These are phyloP conservation scores for Asbolus verrucosus DNA, from an alignment of 1,140 invertebrate species.

Conservation along the genomic window DNA sequence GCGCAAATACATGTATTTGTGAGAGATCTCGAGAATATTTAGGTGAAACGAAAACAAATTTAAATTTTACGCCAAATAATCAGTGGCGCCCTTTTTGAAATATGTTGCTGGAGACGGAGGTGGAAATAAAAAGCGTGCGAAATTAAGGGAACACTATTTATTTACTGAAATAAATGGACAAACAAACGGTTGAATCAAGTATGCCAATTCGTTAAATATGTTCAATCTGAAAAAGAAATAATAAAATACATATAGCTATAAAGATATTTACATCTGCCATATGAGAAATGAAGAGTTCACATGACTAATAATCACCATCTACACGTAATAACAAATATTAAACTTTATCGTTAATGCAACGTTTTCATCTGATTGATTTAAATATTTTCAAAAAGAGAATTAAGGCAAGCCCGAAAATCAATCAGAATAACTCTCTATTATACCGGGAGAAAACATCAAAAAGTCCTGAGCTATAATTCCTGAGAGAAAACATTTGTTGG, in stretches of 20 bases:
- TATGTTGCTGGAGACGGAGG: background rate
- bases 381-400: background rate
- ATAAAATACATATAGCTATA: conserved; percentile 46
- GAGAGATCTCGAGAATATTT: no score
- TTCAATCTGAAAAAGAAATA: conserved; percentile 31
- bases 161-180: conserved; percentile 62
- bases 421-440: conserved; percentile 12
- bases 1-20: no score
- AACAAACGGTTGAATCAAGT: conserved; percentile 56
- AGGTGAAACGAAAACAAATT: no score
- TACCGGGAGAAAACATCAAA: conserved; percentile 41
- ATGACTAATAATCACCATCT: conserved; percentile 52
- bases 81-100: no score
- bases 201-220: conserved; percentile 54
- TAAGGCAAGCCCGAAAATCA: conserved; percentile 31
- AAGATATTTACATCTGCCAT: conserved; percentile 44
- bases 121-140: background rate
- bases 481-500: conserved; percentile 61
- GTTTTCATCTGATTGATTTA: conserved; percentile 12
- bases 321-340: conserved; percentile 46
- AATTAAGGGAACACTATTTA: conserved; percentile 66
- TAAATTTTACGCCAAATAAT: no score
- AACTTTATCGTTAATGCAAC: conserved; percentile 30
- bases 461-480: conserved; percentile 63
- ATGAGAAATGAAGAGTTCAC: conserved; percentile 44